phyloP scores from a whole-genome alignment of 2,113 vertebrate genomes.

The Aldabrachelys gigantea region DNA sequence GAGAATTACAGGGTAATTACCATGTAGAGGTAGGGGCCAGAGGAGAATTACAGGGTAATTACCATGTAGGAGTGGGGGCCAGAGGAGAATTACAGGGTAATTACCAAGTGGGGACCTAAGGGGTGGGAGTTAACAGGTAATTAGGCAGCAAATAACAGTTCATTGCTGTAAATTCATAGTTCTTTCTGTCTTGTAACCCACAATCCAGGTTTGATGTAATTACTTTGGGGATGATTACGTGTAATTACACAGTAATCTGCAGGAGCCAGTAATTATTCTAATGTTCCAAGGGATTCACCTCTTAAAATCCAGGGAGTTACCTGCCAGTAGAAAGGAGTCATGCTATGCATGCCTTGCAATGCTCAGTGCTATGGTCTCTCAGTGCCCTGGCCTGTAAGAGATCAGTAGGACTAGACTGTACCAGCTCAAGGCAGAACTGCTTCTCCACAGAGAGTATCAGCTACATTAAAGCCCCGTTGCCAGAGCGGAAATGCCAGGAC shows the following conservation, averaged over 20 bases:
- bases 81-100: not conserved
- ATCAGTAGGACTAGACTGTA: not conserved
- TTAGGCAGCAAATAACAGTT: slow-evolving; percentile 54
- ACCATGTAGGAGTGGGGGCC: not conserved
- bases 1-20: not conserved
- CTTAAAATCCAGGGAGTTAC: slow-evolving; percentile 45
- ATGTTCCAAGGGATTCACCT: slow-evolving; percentile 66
- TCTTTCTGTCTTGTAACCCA: slow-evolving; percentile 71
- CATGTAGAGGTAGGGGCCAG: not conserved
- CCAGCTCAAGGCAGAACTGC: not conserved
- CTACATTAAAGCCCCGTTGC: not conserved
- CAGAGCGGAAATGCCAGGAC: not conserved
- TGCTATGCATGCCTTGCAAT: not conserved
- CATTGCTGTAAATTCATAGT: slow-evolving; percentile 55
- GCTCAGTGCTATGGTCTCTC: not conserved
- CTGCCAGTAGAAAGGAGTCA: slow-evolving; percentile 11
- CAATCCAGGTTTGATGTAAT: slow-evolving; percentile 64
- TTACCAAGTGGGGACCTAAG: slow-evolving; percentile 24
- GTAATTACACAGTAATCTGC: slow-evolving; percentile 69
- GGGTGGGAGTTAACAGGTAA: slow-evolving; percentile 57
- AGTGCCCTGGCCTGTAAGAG: not conserved
- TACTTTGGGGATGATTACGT: slow-evolving; percentile 75
- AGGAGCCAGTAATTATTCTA: slow-evolving; percentile 71
- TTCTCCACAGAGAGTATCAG: accelerated
- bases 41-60: not conserved